Evolutionary conservation across 2,113 vertebrate species (phyloP).

Genomic region (Crotalus viridis): DNA sequence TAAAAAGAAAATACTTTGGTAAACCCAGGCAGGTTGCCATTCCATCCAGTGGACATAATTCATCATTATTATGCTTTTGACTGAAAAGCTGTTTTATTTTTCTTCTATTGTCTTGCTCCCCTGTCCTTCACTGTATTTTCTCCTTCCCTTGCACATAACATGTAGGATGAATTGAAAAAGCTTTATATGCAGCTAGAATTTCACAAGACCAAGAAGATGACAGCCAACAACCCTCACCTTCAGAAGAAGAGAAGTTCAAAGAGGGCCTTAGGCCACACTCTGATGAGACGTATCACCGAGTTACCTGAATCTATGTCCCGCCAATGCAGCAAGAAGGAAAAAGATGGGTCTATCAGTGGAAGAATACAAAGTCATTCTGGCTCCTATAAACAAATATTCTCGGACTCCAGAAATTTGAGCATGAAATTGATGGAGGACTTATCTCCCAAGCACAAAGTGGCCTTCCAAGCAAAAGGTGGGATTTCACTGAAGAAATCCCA

Average conservation of each 20-base stretch:
- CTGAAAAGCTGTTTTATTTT: conserved; percentile 6
- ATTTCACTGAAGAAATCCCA: conserved; percentile 70
- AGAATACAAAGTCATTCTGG: conserved; percentile 55
- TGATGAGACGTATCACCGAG: conserved; percentile 75
- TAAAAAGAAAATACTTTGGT: neutral
- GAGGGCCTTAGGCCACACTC: conserved; percentile 75
- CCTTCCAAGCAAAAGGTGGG: conserved; percentile 57
- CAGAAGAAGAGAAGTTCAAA: conserved; percentile 81
- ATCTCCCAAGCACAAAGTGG: conserved; percentile 55
- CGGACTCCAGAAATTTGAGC: conserved; percentile 45
- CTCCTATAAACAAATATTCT: conserved; percentile 66
- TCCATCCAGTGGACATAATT: rapidly evolving
- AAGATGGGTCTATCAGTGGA: conserved; percentile 60
- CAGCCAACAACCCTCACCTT: conserved; percentile 88
- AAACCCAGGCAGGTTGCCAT: neutral
- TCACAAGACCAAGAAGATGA: conserved; percentile 88
- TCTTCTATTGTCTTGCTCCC: conserved; percentile 13
- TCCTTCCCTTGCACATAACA: neutral
- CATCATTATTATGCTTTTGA: neutral
- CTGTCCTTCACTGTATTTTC: neutral
- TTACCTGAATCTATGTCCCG: conserved; percentile 77
- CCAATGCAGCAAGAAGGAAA: conserved; percentile 76
- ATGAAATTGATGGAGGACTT: conserved; percentile 62
- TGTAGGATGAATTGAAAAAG: conserved; percentile 92
- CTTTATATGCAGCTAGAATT: conserved; percentile 90